Conservation (phyloP, 2,113 vertebrate genomes). For the Felis chaus region DNA sequence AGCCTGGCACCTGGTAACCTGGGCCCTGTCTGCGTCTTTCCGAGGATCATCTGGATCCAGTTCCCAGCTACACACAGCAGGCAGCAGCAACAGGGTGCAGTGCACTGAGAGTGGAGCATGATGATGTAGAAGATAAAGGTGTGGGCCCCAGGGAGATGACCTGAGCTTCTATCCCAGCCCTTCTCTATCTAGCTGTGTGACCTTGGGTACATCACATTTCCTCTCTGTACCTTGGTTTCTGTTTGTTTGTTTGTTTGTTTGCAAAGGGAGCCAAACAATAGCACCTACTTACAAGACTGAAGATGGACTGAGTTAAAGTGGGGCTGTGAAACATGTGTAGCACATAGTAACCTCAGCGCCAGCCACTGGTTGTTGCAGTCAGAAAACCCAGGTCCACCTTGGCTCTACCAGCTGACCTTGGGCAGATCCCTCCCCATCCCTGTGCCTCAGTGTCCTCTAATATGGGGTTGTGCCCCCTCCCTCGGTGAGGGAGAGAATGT, state of each 20-base stretch:
- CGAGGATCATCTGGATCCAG: background rate
- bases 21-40: background rate
- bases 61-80: background rate
- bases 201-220: background rate
- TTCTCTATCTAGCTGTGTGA: background rate
- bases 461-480: background rate
- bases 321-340: background rate
- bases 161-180: background rate
- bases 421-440: background rate
- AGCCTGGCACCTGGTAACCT: background rate
- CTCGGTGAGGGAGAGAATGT: background rate
- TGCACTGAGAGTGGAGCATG: background rate
- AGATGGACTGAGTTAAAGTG: background rate
- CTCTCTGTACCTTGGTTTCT: conserved; percentile 18
- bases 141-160: background rate
- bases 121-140: background rate
- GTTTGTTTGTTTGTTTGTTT: background rate
- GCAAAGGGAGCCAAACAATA: background rate
- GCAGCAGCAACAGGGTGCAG: background rate
- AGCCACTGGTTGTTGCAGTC: background rate
- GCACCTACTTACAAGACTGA: background rate
- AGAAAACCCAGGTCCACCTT: background rate
- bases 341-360: background rate
- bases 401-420: background rate
- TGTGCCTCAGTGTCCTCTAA: background rate